phyloP scores from a whole-genome alignment of 2,113 vertebrate genomes.

The Vidua chalybeata region DNA sequence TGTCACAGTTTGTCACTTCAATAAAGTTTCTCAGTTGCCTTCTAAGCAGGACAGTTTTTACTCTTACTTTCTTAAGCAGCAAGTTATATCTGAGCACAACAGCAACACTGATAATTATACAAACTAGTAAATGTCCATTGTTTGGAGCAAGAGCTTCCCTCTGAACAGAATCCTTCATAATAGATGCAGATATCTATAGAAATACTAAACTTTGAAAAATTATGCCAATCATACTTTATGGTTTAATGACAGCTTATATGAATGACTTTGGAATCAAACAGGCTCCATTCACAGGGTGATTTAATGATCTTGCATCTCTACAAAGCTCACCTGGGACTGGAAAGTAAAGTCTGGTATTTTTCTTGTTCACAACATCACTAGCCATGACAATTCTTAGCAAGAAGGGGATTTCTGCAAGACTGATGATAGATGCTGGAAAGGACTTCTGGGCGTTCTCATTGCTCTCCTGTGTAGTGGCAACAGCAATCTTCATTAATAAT shows the following conservation, averaged over 20 bases:
- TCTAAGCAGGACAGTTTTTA: not conserved
- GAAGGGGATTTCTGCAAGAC: not conserved
- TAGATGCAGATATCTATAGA: not conserved
- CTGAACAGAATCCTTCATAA: not conserved
- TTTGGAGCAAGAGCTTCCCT: not conserved
- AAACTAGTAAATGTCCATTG: not conserved
- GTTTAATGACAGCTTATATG: not conserved
- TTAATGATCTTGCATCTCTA: not conserved
- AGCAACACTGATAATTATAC: not conserved
- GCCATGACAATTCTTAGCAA: not conserved
- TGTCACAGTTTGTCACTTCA: conserved; percentile 32
- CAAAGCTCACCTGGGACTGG: not conserved
- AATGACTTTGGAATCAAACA: not conserved
- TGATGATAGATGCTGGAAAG: not conserved
- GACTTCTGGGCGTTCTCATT: not conserved
- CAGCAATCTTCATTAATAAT: not conserved
- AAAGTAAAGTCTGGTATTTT: not conserved
- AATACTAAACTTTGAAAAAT: not conserved
- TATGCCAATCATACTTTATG: not conserved
- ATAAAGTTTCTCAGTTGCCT: not conserved
- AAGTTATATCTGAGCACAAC: not conserved
- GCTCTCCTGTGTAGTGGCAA: not conserved
- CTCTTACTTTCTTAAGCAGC: not conserved
- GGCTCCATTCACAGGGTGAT: not conserved
- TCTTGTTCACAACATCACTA: not conserved